Evolutionary conservation across 2,888 invertebrate genomes (phyloP).

Genomic region (Strigamia transsilvanica): DNA sequence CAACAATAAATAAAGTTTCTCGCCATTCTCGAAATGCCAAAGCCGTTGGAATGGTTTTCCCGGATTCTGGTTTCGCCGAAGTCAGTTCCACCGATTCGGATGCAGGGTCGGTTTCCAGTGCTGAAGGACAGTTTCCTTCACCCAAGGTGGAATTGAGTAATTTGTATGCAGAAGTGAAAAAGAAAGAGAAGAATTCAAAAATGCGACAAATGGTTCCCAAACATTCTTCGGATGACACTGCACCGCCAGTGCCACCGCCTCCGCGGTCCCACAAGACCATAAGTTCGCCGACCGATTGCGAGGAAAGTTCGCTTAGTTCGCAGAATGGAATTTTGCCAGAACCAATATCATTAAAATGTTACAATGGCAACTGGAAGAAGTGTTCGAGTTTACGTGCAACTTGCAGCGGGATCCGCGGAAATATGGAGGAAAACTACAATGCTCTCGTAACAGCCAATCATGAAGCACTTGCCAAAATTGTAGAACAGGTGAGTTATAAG

Average conservation of each 20-base stretch:
- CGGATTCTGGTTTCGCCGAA: conserved; percentile 5
- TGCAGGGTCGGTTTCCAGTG: conserved; percentile 11
- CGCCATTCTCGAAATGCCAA: conserved; percentile 1
- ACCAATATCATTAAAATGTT: conserved; percentile 27
- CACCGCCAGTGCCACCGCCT: conserved; percentile 67
- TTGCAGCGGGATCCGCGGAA: conserved; percentile 82
- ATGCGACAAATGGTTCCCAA: background rate
- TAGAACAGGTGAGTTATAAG: conserved; percentile 78
- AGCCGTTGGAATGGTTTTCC: conserved; percentile 31
- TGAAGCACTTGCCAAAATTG: conserved; percentile 85
- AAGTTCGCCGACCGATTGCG: background rate
- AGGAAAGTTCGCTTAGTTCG: background rate
- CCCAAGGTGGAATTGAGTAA: conserved; percentile 1
- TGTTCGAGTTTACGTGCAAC: conserved; percentile 80
- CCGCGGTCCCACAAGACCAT: background rate
- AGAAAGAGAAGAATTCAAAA: background rate
- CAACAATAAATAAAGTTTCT: conserved; percentile 1
- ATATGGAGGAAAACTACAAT: conserved; percentile 87
- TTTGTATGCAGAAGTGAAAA: conserved; percentile 18
- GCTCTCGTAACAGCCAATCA: conserved; percentile 90
- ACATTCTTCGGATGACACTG: background rate
- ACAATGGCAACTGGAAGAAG: background rate
- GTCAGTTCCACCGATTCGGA: conserved; percentile 23
- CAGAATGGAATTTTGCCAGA: conserved; percentile 46
- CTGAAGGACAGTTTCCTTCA: background rate